Base-by-base conservation (phyloP, 2,797 vertebrate genomes). In the Discoglossus pictus region DNA sequence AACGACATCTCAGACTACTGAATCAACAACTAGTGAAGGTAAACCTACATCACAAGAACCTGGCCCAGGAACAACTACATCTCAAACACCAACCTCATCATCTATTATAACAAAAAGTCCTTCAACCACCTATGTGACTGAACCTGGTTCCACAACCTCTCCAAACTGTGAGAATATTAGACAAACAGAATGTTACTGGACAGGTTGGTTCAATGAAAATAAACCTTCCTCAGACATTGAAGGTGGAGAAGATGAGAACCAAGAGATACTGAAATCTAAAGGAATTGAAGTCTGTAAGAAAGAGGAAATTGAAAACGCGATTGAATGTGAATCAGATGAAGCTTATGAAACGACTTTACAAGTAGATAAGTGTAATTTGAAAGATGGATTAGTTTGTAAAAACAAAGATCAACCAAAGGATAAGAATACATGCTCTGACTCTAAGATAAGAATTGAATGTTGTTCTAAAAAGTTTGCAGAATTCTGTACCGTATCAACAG, bases 101-200 rank as follows among this genome's bases (percentile, higher is more conserved):
- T 38, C 36, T 8, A 8, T 50, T 50, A 20, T 27, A 11, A 38
- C 52, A 47, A 38, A 25, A 8, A 52, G 4, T 34, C 16, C n/a
- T 17, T n/a, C 50, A 35, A 8, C 48, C 5, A 7, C 50, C 34
- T 34, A 43, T 35, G 16, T 68, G 15, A 27, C 27, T 11, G 9
- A 23, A 12, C 18, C 2, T 64, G 61, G 61, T 64, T 64, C 3
- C 23, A 16, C 20, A 21, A n/a, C 50, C 18, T 9, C 62, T 38
- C 23, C 39, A 4, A 65, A 17, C 16, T 65, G 51, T 53, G 20
- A 44, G 27, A 54, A 44, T 35, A 11, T 54, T 2, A 54, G 27
- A 48, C 15, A 56, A 39, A 13, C n/a, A 27, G 64, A 66, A 58
- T 66, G 64, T 58, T 15, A 7, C 7, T 66, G 42, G 64, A 66